Base-by-base conservation (phyloP, 2,113 vertebrate genomes). In the Labeo rohita region DNA sequence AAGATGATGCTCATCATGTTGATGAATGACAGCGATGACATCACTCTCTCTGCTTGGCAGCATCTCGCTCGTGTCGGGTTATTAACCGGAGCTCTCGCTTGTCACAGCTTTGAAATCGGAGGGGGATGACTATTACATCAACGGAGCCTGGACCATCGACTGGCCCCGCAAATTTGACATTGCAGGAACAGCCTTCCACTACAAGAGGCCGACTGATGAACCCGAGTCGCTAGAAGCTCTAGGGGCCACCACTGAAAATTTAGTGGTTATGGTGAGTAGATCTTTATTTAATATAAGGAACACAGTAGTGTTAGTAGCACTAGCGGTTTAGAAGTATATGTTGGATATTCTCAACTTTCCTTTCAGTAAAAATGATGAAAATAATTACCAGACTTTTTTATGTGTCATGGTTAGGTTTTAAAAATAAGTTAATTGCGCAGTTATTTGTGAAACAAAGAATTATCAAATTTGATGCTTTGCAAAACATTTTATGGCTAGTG, bases 151-250 rank as follows among this genome's bases (percentile, higher is more conserved):
- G 98, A 99, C 98, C 92, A 99, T 99, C 87, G 98, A 99, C 93
- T 99, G 98, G 98, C 98, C 98, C 87, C 95, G 98, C 89, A 99
- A 98, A 92, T 99, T 99, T 89, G 97, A 99, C 94, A 96, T 99
- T 59, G 96, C 97, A 75, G 97, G 97, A 52, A 99, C 98, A 82
- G 95, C 97, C 80, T 99, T 99, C 93, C 96, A 98, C 93, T 99
- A 99, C 93, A 97, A 95, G 94, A 97, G 98, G 74, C 97, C 97
- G 70, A 90, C 97, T 2, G 97, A 99, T 86, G 97, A 98, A 79
- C 96, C 97, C 9, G 98, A 99, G 91, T 98, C 97, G 73, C 90
- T 99, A 84, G 97, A 98, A 94, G 98, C 98, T 10, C 92, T 98
- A 84, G 98, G 98, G 49, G 96, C 98, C 83, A 99, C 96, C 85